Evolutionary conservation across 64 coral and sea anemone genomes (phyloP), one percentile per base, ranked within the genome.

Genomic region (Montipora capricornis): DNA sequence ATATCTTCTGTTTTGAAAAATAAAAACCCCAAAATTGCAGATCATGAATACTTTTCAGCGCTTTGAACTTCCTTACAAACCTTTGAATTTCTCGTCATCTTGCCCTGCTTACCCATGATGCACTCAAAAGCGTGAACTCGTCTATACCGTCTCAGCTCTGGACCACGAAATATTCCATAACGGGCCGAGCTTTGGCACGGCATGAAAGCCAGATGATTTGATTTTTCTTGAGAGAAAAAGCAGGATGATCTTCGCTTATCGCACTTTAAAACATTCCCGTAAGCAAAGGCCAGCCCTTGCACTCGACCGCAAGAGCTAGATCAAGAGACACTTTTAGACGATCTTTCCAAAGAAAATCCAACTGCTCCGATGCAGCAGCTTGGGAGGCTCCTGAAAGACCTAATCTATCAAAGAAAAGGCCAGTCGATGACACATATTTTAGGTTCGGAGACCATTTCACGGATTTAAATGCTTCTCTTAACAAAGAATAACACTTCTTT

Each of bases 381-480:
- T 69, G 82, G 6, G 9, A 69, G 12, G 44, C 62, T 49, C 82
- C 82, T 2, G 11, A n/a, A 8, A 84, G 67, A 8, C 16, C 44
- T 8, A 84, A 20, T 58, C 11, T 67, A 49, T 84, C 62, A 69
- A 84, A 84, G 26, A 62, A 45, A 48, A 69, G 44, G 15, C 64
- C 82, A n/a, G 82, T 70, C 1, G 82, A 84, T 6, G 82, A 67
- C 13, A 84, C 29, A 3, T 69, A 49, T n/a, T 84, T 84, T 20
- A 84, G 14, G 64, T 84, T 70, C 3, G 10, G 26, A 84, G 82
- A 44, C 82, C 82, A 84, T 67, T 14, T 20, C 44, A 84, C 64
- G 29, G 62, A 69, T 84, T 70, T 84, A 48, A 84, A 84, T n/a
- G 82, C 82, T 62, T 84, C 82, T 84, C 82, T 84, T 49, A 70